phyloP scores from a whole-genome alignment of 2,797 vertebrate genomes.

The Enoplosus armatus region DNA sequence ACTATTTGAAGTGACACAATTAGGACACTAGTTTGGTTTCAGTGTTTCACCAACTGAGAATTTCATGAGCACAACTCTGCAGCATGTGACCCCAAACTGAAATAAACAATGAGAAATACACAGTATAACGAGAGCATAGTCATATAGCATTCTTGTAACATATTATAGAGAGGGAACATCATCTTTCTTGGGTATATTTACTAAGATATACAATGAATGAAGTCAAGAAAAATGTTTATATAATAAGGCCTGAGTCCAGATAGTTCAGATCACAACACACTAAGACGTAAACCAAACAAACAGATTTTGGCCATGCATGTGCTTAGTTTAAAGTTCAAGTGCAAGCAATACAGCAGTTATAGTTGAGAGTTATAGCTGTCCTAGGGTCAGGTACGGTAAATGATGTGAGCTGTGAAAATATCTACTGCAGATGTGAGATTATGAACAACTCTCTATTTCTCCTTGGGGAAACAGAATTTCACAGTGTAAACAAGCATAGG shows the following conservation, averaged over 20 bases:
- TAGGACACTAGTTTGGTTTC: constrained; percentile 70
- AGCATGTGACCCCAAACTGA: constrained; percentile 58
- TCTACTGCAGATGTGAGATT: constrained; percentile 49
- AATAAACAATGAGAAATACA: constrained; percentile 54
- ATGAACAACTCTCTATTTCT: constrained; percentile 58
- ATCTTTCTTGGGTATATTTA: constrained; percentile 46
- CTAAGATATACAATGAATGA: constrained; percentile 51
- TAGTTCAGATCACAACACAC: constrained; percentile 67
- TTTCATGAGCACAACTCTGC: constrained; percentile 44
- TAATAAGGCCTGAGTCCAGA: constrained; percentile 69
- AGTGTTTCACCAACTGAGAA: constrained; percentile 54
- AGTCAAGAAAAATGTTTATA: constrained; percentile 36
- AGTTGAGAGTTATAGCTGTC: constrained; percentile 56
- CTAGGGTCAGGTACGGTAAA: constrained; percentile 49
- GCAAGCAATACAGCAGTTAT: constrained; percentile 74
- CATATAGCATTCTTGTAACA: constrained; percentile 46
- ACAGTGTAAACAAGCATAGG: constrained; percentile 82
- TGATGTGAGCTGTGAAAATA: constrained; percentile 56
- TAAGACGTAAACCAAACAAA: constrained; percentile 63
- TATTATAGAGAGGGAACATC: constrained; percentile 26
- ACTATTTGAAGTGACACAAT: constrained; percentile 66
- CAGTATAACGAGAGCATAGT: constrained; percentile 54
- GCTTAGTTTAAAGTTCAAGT: constrained; percentile 71
- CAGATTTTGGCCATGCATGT: constrained; percentile 81
- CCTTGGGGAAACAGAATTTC: constrained; percentile 70